A percentile compares a stretch with the other conserved stretches of the same genome.
Conservation (phyloP, 2,888 invertebrate species). For the Cordilura impudica region DNA sequence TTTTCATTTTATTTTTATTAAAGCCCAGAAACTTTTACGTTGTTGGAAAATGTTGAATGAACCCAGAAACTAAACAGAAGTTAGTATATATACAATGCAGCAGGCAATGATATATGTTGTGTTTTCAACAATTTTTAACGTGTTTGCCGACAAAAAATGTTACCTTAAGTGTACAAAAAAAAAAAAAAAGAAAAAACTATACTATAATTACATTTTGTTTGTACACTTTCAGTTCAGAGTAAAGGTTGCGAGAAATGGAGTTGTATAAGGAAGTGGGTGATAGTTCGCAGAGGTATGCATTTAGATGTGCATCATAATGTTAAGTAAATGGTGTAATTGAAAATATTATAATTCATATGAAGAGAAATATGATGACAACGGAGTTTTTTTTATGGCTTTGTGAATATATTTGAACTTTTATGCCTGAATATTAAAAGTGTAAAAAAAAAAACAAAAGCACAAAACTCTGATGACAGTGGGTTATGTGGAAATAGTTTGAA, state of each 20-base stretch:
- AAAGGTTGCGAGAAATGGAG: too few species aligned
- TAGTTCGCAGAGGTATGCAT: background rate
- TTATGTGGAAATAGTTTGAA: too few species aligned
- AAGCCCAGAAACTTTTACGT: constrained; percentile 10
- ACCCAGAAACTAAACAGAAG: constrained; percentile 15
- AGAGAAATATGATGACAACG: constrained; percentile 34
- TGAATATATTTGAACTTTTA: constrained; percentile 26
- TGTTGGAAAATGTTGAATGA: background rate
- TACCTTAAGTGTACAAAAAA: background rate
- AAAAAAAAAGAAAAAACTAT: background rate
- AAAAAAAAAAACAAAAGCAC: too few species aligned
- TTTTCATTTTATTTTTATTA: background rate
- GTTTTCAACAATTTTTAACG: constrained; percentile 29
- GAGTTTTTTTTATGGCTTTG: background rate
- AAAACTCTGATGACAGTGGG: too few species aligned
- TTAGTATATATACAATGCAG: constrained; percentile 39
- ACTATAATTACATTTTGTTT: constrained; percentile 45
- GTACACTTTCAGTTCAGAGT: background rate
- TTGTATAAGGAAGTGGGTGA: too few species aligned
- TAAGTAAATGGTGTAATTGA: constrained; percentile 49
- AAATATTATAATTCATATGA: constrained; percentile 51
- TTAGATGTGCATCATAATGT: background rate
- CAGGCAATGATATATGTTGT: constrained; percentile 40
- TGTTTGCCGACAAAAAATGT: background rate
- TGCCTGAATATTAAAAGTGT: too few species aligned